Evolutionary conservation across 2,797 vertebrate genomes (phyloP), one percentile per base, ranked within the genome.

Genomic region (Anomalospiza imberbis): DNA sequence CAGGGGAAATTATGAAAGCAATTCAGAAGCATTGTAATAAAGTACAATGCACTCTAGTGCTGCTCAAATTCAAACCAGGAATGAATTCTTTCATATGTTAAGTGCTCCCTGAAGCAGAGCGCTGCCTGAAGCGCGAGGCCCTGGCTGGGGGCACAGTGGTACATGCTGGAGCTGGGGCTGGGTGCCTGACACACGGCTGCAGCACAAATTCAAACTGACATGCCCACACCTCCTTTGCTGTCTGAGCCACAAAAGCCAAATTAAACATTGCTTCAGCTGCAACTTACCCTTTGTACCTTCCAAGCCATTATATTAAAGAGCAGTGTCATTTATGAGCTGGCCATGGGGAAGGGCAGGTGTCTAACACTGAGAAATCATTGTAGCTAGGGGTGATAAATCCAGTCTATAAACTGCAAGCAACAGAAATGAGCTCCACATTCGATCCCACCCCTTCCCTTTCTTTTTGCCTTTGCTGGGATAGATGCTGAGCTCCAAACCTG

Each of bases 221-320:
- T 95, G 91, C 85, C 93, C 88, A 67, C 5, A 4, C 73, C 88
- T 85, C 71, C 91, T 85, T 13, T 48, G 88, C 90, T 44, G 74
- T 51, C 91, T 79, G 85, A 95, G 65, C 42, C 83, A 88, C 85
- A 79, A 92, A 79, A 96, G 95, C 95, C 94, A 96, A 95, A 92
- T 86, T 84, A 91, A 97, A 94, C 94, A 96, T 94, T 96, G 83
- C 88, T 96, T 94, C 96, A 96, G 93, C 91, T 94, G 93, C 71
- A 94, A 21, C 80, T 91, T 94, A 75, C 21, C 93, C 95, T 96
- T 94, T 95, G 85, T 77, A 85, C 94, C 94, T 95, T 92, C 26
- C 70, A 62, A 96, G 71, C 63, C 85, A 87, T 96, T 87, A 93
- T 96, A 95, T 94, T 93, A 93, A 71, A 91, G 85, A 85, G 80